Percentiles rank a stretch among this genome's conserved stretches.
These are phyloP conservation scores for Pyrocephalus nanus DNA, from an alignment of 2,797 vertebrate genomes.

Conservation along the genomic window DNA sequence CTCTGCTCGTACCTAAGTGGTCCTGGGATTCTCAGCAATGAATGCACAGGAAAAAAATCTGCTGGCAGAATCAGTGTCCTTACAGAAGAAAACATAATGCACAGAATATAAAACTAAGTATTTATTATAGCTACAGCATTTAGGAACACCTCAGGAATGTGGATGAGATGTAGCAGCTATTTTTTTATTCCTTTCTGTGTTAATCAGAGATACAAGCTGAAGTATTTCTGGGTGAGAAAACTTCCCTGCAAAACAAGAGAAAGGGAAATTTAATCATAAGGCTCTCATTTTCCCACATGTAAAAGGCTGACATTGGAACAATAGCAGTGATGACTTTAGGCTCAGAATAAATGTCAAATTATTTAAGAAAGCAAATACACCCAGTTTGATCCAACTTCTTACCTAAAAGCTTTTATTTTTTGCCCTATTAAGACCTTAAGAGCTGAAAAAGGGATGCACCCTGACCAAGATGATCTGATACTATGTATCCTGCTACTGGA, in stretches of 20 bases:
- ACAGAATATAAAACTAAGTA: slow-evolving; percentile 23
- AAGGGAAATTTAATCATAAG: slow-evolving; percentile 2
- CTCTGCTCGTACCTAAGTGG: not conserved
- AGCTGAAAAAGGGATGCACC: not conserved
- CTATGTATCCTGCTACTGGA: not conserved
- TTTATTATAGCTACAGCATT: not conserved
- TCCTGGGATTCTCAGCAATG: not conserved
- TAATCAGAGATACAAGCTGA: slow-evolving; percentile 85
- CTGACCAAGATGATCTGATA: not conserved
- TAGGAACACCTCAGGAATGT: slow-evolving; percentile 29
- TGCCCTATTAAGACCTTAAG: not conserved
- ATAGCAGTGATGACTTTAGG: not conserved
- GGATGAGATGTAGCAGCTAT: slow-evolving; percentile 41
- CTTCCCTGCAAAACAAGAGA: slow-evolving; percentile 80
- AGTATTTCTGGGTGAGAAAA: slow-evolving; percentile 91
- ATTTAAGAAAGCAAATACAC: not conserved
- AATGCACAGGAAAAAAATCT: not conserved
- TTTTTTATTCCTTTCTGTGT: slow-evolving; percentile 80
- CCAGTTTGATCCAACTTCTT: not conserved
- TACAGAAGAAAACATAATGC: not conserved
- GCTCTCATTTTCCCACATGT: not conserved
- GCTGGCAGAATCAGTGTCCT: not conserved
- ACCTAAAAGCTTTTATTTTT: not conserved
- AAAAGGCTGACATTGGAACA: not conserved
- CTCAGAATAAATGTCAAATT: not conserved